A percentile compares a stretch with the other conserved stretches of the same genome.
These are phyloP conservation scores for Malurus alboscapulatus DNA, from an alignment of 2,113 vertebrate species.

Conservation along the genomic window DNA sequence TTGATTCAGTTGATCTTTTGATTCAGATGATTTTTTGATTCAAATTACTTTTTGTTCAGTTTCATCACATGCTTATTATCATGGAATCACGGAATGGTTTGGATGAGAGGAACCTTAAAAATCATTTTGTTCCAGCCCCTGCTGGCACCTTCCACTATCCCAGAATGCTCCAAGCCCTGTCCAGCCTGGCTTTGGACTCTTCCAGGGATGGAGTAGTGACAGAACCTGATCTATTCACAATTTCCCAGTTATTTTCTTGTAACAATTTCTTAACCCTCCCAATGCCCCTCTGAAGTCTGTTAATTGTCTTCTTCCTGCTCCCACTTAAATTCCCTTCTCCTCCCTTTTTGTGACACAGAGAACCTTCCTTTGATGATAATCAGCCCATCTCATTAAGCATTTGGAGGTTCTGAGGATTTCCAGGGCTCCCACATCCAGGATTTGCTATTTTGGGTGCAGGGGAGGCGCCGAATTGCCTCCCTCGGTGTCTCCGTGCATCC, in stretches of 20 bases:
- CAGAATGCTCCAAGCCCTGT: neutral
- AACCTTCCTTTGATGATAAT: neutral
- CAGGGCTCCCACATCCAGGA: neutral
- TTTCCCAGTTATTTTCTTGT: constrained; percentile 10
- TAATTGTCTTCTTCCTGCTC: neutral
- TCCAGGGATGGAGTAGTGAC: neutral
- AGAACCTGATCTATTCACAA: neutral
- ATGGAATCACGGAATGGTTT: neutral
- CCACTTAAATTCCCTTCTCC: neutral
- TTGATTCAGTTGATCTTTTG: too few species aligned
- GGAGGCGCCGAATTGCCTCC: neutral
- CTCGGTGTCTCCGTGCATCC: accelerated
- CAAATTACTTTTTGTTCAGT: neutral
- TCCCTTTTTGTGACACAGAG: neutral
- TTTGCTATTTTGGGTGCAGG: neutral
- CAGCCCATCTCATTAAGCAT: neutral
- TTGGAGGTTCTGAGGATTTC: neutral
- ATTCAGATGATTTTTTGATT: too few species aligned
- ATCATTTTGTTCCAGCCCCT: neutral
- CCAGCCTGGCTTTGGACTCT: neutral
- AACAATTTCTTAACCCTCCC: neutral
- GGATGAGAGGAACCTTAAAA: neutral
- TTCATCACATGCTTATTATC: neutral
- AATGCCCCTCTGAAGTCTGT: neutral
- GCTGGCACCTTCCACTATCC: neutral